phyloP scores from a whole-genome alignment of 2,888 invertebrate genomes.

The Drosophila parthenogenetica region DNA sequence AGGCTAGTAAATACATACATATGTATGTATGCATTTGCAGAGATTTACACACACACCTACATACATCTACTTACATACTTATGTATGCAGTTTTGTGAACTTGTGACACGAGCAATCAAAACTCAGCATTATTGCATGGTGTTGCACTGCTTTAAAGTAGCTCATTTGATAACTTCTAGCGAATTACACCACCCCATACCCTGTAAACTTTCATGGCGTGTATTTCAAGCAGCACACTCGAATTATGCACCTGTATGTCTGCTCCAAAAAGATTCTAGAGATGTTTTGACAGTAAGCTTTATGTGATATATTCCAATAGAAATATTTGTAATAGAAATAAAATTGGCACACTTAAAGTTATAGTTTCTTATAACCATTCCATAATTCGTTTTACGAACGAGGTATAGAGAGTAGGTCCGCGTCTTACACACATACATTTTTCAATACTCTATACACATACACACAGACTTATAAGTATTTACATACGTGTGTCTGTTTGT shows the following conservation, averaged over 20 bases:
- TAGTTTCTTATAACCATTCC: neutral
- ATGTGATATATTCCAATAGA: neutral
- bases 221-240: neutral
- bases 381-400: neutral
- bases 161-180: neutral
- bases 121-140: constrained; percentile 32
- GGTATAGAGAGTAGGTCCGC: constrained; percentile 11
- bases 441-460: neutral
- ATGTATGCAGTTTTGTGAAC: constrained; percentile 16
- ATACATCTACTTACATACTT: neutral
- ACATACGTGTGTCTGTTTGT: neutral
- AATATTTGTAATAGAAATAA: neutral
- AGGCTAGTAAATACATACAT: constrained; percentile 12
- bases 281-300: neutral
- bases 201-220: neutral
- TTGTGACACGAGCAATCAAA: constrained; percentile 36
- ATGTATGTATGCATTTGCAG: constrained; percentile 3
- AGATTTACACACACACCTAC: constrained; percentile 1
- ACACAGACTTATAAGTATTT: neutral
- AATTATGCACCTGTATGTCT: neutral
- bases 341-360: neutral
- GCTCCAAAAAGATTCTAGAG: neutral
- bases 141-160: constrained; percentile 26
- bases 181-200: neutral
- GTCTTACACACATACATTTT: constrained; percentile 6